Conservation (phyloP, 2,888 invertebrate species). For the Drosophila putrida region DNA sequence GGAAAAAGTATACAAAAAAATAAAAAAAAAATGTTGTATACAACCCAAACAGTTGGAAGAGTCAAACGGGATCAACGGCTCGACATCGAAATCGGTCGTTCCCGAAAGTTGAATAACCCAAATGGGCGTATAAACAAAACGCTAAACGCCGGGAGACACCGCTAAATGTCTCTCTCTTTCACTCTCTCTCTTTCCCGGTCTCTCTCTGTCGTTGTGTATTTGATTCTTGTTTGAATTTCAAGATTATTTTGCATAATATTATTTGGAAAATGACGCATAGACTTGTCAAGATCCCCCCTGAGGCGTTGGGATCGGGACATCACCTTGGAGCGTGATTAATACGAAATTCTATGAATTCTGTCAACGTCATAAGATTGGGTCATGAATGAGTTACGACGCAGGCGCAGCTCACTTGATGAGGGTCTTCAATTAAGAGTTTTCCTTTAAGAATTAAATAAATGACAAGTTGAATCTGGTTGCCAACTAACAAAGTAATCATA, state of each 20-base stretch:
- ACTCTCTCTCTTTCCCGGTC: neutral
- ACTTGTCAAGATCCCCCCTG: conserved; percentile 6
- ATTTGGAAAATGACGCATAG: conserved; percentile 41
- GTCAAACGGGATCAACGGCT: conserved; percentile 78
- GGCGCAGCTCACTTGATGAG: conserved; percentile 9
- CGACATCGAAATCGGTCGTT: conserved; percentile 55
- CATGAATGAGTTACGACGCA: conserved; percentile 11
- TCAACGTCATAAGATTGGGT: conserved; percentile 3
- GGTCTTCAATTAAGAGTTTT: neutral
- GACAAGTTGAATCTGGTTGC: conserved; percentile 1
- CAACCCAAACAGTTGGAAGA: conserved; percentile 68
- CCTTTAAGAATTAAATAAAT: neutral
- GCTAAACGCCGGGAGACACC: conserved; percentile 54
- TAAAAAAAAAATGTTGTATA: conserved; percentile 19
- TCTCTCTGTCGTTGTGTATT: conserved; percentile 10
- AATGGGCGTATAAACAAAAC: conserved; percentile 75
- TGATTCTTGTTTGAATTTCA: conserved; percentile 43
- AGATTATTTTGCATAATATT: conserved; percentile 54
- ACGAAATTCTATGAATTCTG: conserved; percentile 13
- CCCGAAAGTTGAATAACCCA: conserved; percentile 79
- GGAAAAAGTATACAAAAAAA: conserved; percentile 25
- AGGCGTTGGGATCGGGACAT: conserved; percentile 4
- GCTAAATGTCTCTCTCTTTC: conserved; percentile 18
- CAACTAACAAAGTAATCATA: conserved; percentile 9
- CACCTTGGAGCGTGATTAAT: conserved; percentile 32